These are phyloP conservation scores for Circaetus gallicus DNA, from an alignment of 2,113 vertebrate species.

Conservation along the genomic window DNA sequence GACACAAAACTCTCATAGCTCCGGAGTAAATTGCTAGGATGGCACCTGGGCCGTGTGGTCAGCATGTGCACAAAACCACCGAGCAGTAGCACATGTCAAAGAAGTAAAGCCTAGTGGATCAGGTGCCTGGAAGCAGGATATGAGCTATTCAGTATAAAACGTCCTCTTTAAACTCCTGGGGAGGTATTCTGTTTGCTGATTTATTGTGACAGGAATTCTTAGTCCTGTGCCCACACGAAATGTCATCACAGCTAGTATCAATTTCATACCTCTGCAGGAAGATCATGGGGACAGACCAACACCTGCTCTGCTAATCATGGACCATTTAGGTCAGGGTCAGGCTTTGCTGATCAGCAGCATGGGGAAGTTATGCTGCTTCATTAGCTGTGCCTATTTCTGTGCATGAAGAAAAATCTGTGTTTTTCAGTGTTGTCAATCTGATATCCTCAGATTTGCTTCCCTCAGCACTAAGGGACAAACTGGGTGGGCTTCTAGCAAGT, in stretches of 20 bases:
- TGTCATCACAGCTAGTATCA: not conserved
- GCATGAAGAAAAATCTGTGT: not conserved
- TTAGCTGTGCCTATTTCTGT: not conserved
- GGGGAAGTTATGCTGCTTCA: not conserved
- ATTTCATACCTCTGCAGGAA: not conserved
- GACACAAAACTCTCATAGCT: not conserved
- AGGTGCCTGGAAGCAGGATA: conserved; percentile 1
- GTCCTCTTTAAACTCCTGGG: not conserved
- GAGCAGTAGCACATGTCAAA: not conserved
- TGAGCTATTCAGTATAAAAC: not conserved
- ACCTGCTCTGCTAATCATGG: not conserved
- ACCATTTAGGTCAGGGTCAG: not conserved
- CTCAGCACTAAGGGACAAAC: not conserved
- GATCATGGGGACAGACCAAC: not conserved
- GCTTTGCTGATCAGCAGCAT: not conserved
- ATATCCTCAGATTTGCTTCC: not conserved
- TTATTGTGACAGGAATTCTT: not conserved
- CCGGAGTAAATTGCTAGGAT: not conserved
- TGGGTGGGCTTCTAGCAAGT: not conserved
- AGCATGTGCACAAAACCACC: not conserved
- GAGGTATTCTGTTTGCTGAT: not conserved
- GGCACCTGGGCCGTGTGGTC: not conserved
- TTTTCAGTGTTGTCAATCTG: not conserved
- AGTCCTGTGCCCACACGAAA: not conserved
- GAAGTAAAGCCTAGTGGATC: not conserved